Evolutionary conservation across 2,113 vertebrate genomes (phyloP).

Genomic region (Neomonachus schauinslandi): DNA sequence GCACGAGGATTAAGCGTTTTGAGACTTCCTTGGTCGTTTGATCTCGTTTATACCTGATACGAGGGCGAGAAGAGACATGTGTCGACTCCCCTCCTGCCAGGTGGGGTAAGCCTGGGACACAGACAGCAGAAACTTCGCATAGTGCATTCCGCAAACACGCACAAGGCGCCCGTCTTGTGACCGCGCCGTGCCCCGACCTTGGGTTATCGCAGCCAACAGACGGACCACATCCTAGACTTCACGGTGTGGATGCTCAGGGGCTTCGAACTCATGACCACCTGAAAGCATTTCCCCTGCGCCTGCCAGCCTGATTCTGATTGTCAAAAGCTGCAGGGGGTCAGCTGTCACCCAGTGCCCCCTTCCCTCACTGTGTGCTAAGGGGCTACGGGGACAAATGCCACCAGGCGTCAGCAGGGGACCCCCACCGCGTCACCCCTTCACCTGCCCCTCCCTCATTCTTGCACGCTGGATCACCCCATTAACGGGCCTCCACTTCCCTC

Average conservation of each 20-base stretch:
- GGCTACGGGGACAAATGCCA: not conserved
- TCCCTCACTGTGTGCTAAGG: no score
- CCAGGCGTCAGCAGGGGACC: no score
- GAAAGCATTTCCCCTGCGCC: not conserved
- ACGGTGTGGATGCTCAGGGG: not conserved
- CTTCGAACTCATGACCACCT: not conserved
- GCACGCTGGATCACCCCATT: no score
- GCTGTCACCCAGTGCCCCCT: not conserved
- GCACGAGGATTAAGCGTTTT: not conserved
- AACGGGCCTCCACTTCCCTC: no score
- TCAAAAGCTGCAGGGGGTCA: not conserved
- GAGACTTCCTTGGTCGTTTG: no score
- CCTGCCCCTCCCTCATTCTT: not conserved
- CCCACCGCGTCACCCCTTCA: no score
- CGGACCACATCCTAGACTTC: not conserved
- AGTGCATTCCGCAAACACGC: no score
- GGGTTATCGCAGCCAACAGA: not conserved
- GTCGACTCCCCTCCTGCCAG: not conserved
- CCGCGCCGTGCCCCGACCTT: not conserved
- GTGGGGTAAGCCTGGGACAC: fast-evolving
- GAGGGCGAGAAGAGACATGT: not conserved
- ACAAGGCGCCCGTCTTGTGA: not conserved
- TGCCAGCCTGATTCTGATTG: no score
- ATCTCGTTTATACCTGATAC: not conserved
- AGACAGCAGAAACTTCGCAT: no score